Evolutionary conservation across 2,797 vertebrate species (phyloP).

Genomic region (Valencia hispanica): DNA sequence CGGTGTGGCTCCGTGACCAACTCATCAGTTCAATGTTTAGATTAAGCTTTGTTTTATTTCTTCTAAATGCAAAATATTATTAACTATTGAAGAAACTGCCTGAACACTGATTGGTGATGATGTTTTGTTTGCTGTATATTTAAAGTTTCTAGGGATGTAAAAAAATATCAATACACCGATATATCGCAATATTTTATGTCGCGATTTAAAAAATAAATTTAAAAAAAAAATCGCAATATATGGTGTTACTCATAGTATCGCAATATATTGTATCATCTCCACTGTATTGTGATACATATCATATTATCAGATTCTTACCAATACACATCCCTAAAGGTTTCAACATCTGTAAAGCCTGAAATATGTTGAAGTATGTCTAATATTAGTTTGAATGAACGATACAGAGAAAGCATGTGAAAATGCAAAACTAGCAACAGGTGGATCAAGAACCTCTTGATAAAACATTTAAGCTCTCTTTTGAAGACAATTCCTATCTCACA

Average conservation of each 20-base stretch:
- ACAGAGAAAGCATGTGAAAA: conserved; percentile 17
- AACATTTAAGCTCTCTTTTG: conserved; percentile 25
- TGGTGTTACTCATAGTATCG: no score
- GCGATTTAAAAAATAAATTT: no score
- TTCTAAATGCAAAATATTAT: neutral
- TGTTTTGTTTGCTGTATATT: neutral
- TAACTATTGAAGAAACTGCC: no score
- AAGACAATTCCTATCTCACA: conserved; percentile 33
- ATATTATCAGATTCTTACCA: no score
- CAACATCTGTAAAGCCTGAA: neutral
- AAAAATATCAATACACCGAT: no score
- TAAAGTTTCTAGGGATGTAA: neutral
- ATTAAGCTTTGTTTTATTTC: neutral
- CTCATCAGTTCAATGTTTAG: neutral
- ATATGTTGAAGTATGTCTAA: neutral
- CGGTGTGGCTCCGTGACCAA: neutral
- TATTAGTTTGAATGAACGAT: conserved; percentile 15
- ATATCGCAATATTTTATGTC: no score
- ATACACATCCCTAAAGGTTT: no score
- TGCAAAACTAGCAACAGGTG: conserved; percentile 5
- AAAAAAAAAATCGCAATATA: no score
- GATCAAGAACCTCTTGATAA: conserved; percentile 59
- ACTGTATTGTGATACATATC: no score
- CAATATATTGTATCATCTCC: no score
- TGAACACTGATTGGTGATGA: neutral